Evolutionary conservation across 1,140 invertebrate genomes (phyloP).

Genomic region (Leptopilina clavipes): DNA sequence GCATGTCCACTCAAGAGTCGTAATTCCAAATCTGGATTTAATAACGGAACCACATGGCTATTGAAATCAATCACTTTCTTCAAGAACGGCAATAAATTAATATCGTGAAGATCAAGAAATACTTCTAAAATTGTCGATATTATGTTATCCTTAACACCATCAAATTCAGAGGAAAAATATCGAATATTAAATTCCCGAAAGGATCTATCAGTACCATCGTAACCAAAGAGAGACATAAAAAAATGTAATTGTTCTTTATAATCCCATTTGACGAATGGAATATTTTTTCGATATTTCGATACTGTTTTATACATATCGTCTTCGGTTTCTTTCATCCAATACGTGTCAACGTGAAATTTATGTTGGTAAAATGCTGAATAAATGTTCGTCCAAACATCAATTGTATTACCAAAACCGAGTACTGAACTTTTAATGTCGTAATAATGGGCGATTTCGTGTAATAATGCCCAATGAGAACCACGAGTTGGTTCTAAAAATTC

Average conservation of each 20-base stretch:
- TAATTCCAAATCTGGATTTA: neutral
- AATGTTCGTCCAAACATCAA: neutral
- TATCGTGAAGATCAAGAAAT: neutral
- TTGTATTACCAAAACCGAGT: neutral
- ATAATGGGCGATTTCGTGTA: neutral
- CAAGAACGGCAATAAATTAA: neutral
- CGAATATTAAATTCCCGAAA: neutral
- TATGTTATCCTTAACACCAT: neutral
- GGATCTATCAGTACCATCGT: neutral
- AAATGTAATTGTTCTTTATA: neutral
- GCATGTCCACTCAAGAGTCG: neutral
- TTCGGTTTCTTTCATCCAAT: neutral
- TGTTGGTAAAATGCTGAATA: neutral
- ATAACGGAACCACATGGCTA: neutral
- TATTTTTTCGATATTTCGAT: neutral
- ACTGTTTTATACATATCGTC: neutral
- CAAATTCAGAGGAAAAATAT: neutral
- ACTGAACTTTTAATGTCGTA: neutral
- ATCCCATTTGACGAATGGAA: neutral
- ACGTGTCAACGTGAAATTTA: neutral
- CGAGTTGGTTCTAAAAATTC: neutral
- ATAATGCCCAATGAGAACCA: neutral
- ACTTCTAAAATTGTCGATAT: neutral
- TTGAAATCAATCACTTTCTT: neutral
- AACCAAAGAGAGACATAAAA: neutral